Base-by-base conservation (phyloP, 2,797 vertebrate genomes). In the Characodon lateralis region DNA sequence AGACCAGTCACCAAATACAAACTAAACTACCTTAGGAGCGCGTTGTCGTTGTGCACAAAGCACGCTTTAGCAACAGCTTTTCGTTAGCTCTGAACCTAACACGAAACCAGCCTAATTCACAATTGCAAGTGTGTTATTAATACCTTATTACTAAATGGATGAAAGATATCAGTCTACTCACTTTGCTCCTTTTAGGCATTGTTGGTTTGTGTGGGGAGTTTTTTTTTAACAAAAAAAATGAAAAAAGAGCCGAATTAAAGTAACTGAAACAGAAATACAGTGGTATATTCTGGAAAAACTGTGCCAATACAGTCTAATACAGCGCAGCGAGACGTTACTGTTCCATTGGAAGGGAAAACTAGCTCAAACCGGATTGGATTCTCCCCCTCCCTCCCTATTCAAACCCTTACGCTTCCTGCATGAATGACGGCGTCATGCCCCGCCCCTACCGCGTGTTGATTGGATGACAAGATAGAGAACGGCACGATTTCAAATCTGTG, bases 281-380 rank as follows among this genome's bases (percentile, higher is more conserved):
- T 90, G 87, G 89, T 93, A 90, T 93, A 92, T 90, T 87, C 78
- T 81, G 88, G 90, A 88, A 91, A 93, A 91, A 93, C 92, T 90
- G 89, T 92, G 89, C 91, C 92, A 91, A 91, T 92, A 92, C 91
- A 93, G 91, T 93, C 88, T 91, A 92, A 93, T 91, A 91, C 92
- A 89, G 93, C 86, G 90, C 87, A 87, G 92, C 89, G 87, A 95
- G 92, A 92, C 94, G 94, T 93, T 96, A 96, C 93, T 95, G 94
- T 94, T 96, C 95, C 94, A 95, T 95, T 95, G 94, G 95, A 94
- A 95, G 93, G 91, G 46, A 93, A 94, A 96, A 96, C 96, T 96
- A 96, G 97, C 96, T 97, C 88, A 96, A 97, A 96, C 96, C 96
- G 96, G 97, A 97, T 97, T 95, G 96, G 94, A 91, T 96, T 95